Conservation (phyloP, 2,113 vertebrate species). For the Prolemur simus region DNA sequence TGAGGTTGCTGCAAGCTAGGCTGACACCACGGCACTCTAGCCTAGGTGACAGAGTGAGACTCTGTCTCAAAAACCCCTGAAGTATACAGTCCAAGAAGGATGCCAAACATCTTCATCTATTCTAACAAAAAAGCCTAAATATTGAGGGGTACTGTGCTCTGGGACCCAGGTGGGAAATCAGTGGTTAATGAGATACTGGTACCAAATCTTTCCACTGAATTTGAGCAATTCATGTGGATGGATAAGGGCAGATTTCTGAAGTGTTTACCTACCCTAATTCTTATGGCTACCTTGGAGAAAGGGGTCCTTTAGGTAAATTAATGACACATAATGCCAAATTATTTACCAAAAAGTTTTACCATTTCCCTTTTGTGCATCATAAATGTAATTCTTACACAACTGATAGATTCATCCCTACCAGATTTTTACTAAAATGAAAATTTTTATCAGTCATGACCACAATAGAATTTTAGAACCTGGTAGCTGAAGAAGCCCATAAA, state of each 20-base stretch:
- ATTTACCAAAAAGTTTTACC: not conserved
- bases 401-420: not conserved
- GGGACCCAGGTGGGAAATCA: not conserved
- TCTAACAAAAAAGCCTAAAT: not conserved
- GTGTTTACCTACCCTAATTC: not conserved
- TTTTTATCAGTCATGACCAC: not conserved
- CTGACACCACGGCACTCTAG: no score
- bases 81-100: not conserved
- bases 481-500: not conserved
- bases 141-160: not conserved
- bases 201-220: not conserved
- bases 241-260: not conserved
- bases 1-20: no score
- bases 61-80: not conserved
- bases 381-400: not conserved
- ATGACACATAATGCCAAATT: not conserved
- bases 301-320: not conserved
- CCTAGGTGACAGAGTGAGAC: no score
- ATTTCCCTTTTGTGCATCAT: not conserved
- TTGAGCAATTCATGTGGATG: not conserved
- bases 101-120: not conserved
- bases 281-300: not conserved
- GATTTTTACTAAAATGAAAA: not conserved
- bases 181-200: not conserved
- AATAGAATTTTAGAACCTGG: not conserved